Base-by-base conservation (phyloP, 2,797 vertebrate species). In the Thaleichthys pacificus region DNA sequence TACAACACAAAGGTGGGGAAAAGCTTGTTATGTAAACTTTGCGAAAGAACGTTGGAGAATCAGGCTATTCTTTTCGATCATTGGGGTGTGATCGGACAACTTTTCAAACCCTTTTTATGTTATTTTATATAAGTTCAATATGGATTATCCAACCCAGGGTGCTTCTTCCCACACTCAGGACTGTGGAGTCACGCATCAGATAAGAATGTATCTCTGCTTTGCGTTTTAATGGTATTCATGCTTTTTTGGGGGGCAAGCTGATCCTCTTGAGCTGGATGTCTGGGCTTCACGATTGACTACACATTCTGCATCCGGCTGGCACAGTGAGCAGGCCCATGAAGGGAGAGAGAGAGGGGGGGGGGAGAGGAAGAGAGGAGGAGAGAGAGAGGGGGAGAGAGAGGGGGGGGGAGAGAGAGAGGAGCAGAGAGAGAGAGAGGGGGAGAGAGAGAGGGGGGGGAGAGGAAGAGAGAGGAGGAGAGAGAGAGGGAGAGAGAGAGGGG, bases 261-360 rank as follows among this genome's bases (percentile, higher is more conserved):
- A 76, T 75, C 42, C 64, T 68, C 38, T 12, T 42, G 38, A 42
- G 38, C 38, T 42, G 38, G 56, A 80, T 69, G 78, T 88, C 82
- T 84, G 83, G 71, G 61, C 74, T 83, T 74, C 83, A 56, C 69
- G 30, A 75, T 42, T 73, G 85, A 76, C 81, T 87, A 85, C 86
- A 75, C 85, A 72, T 74, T 74, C 79, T 83, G 73, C 68, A 83
- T 86, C 85, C 69, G 71, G 71, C 82, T 79, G 76, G 78, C 79
- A 81, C 83, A 88, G 85, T 77, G 82, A 87, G 80, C 79, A 69
- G 76, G 83, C 78, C 81, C 9, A 12, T 42, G 9, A 3, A 42
- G 38, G 38, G 9, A 42, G 38, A 42, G 8, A 42, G 17, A 54
- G 17, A 51, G 12, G 17, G 12, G 4, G 12, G 12, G 4, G 49